Percentiles rank a stretch among this genome's conserved stretches.
phyloP scores from a whole-genome alignment of 2,113 vertebrate species.

The Girardinichthys multiradiatus region DNA sequence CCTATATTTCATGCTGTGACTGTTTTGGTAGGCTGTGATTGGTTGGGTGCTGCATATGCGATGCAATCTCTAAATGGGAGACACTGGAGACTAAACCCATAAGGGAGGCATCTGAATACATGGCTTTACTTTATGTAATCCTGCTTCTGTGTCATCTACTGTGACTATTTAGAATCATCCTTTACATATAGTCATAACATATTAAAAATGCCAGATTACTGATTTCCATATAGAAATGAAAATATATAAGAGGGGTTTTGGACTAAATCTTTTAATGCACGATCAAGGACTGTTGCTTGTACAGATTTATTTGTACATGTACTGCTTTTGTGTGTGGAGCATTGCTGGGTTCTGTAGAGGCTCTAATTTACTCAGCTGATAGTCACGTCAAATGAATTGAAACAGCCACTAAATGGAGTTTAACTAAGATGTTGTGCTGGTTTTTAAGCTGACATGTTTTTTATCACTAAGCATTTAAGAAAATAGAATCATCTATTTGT shows the following conservation, averaged over 20 bases:
- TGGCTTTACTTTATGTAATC: conserved; percentile 3
- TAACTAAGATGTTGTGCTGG: background rate
- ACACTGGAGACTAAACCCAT: conserved; percentile 23
- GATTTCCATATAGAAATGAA: background rate
- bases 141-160: background rate
- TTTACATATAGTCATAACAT: background rate
- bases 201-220: conserved; percentile 7
- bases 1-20: conserved; percentile 28
- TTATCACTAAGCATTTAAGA: background rate
- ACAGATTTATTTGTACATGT: background rate
- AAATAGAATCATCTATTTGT: background rate
- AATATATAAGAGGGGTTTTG: background rate
- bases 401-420: background rate
- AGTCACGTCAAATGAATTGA: conserved; percentile 6
- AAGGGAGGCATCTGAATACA: conserved; percentile 9
- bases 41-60: conserved; percentile 37
- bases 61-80: conserved; percentile 15
- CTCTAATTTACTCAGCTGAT: background rate
- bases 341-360: background rate
- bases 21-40: conserved; percentile 41
- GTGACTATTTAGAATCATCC: background rate
- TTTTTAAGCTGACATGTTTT: background rate
- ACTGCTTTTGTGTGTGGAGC: background rate
- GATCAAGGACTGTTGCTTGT: background rate
- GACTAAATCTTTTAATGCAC: background rate